Conservation (phyloP, 2,113 vertebrate species). For the Ophthalmolycus amberensis region DNA sequence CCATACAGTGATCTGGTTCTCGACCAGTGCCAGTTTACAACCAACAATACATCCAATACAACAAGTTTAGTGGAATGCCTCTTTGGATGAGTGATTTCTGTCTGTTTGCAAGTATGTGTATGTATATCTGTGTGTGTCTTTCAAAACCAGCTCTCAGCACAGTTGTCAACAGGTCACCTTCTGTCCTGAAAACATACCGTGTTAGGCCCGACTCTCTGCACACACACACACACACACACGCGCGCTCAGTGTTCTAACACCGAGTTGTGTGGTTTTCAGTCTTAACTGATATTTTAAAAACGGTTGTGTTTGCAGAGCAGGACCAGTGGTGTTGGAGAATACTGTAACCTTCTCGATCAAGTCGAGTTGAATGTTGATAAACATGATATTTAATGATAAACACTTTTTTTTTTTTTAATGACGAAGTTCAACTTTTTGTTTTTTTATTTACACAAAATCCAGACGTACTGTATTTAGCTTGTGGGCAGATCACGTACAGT, state of each 20-base stretch:
- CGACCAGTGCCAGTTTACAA: constrained; percentile 74
- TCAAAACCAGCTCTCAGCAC: constrained; percentile 65
- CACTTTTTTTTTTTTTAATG: no score
- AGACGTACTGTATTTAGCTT: constrained; percentile 79
- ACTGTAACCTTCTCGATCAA: not conserved
- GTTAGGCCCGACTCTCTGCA: constrained; percentile 29
- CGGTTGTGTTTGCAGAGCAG: not conserved
- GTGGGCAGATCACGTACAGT: constrained; percentile 52
- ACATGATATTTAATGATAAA: constrained; percentile 33
- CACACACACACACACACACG: constrained; percentile 36
- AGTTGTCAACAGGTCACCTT: constrained; percentile 34
- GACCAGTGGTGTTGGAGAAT: not conserved
- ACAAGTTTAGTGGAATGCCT: constrained; percentile 37
- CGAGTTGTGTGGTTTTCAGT: constrained; percentile 18
- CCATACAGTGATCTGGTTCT: constrained; percentile 28
- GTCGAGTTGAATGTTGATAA: constrained; percentile 49
- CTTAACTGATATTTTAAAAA: constrained; percentile 17
- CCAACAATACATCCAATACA: constrained; percentile 49
- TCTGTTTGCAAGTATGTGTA: constrained; percentile 34
- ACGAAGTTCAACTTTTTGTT: not conserved
- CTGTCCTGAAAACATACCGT: constrained; percentile 16
- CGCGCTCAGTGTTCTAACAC: not conserved
- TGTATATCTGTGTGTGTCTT: constrained; percentile 35
- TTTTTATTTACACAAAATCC: constrained; percentile 78
- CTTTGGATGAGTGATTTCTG: constrained; percentile 34